Percentiles rank a stretch among this genome's conserved stretches.
Conservation (phyloP, 2,888 invertebrate species). For the Ophion ventricosus region DNA sequence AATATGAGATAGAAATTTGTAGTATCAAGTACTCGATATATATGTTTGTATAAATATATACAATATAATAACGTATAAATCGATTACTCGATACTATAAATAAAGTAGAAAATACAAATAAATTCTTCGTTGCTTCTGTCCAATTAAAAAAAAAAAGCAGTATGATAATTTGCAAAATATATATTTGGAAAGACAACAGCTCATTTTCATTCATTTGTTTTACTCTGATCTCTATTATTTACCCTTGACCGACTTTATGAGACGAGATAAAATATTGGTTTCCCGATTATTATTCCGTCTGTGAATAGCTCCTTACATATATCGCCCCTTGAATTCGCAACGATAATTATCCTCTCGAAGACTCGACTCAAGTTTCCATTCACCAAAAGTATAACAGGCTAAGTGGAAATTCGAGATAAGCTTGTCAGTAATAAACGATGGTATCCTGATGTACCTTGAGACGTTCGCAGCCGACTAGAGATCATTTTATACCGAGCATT, state of each 20-base stretch:
- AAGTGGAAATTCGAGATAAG: background rate
- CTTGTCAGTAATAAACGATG: background rate
- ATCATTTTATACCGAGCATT: no score
- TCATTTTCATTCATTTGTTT: background rate
- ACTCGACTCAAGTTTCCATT: slow-evolving; percentile 12
- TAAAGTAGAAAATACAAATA: no score
- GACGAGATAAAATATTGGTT: slow-evolving; percentile 12
- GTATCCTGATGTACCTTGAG: background rate
- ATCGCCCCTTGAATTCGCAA: slow-evolving; percentile 31
- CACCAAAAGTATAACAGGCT: background rate
- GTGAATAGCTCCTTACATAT: slow-evolving; percentile 9
- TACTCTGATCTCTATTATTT: background rate
- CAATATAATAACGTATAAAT: no score
- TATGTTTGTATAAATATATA: no score
- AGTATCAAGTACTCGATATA: no score
- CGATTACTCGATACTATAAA: no score
- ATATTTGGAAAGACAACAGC: no score
- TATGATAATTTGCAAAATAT: no score
- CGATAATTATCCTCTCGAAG: slow-evolving; percentile 32
- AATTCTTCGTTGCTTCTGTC: no score
- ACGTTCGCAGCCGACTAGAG: no score
- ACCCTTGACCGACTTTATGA: background rate
- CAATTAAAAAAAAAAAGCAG: no score
- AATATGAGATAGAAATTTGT: no score
- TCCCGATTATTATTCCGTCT: slow-evolving; percentile 17